Evolutionary conservation across 2,113 vertebrate genomes (phyloP).

Genomic region (Mesitornis unicolor): DNA sequence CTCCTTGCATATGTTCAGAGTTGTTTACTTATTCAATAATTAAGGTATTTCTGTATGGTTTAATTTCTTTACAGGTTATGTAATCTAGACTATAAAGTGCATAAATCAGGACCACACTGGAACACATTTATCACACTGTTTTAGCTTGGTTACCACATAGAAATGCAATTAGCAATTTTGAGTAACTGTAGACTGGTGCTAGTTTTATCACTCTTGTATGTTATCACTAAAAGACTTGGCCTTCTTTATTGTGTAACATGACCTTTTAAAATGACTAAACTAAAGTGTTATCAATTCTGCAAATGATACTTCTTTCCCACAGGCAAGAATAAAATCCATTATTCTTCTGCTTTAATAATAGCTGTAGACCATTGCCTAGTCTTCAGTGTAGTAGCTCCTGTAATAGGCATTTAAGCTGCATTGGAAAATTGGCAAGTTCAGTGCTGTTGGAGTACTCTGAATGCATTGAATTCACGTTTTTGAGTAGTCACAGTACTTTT

Average conservation of each 20-base stretch:
- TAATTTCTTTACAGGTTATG: background rate
- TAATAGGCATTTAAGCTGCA: background rate
- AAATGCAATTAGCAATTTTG: background rate
- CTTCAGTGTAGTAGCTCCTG: background rate
- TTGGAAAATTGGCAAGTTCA: background rate
- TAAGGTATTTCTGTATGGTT: background rate
- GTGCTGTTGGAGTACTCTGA: background rate
- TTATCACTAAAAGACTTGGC: slow-evolving; percentile 5
- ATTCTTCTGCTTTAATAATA: background rate
- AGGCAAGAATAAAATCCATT: background rate
- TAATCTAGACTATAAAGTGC: background rate
- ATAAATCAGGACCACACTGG: background rate
- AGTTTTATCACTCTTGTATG: background rate
- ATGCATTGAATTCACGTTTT: background rate
- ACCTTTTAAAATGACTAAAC: slow-evolving; percentile 25
- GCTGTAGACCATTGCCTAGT: background rate
- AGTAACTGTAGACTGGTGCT: background rate
- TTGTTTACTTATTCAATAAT: background rate
- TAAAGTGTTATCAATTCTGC: background rate
- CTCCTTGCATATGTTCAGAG: background rate
- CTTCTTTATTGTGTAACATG: background rate
- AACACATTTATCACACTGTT: background rate
- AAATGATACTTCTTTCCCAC: background rate
- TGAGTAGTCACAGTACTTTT: background rate
- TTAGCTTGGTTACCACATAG: background rate